Percentiles rank a stretch among this genome's conserved stretches.
phyloP scores from a whole-genome alignment of 2,797 vertebrate genomes.

The Okamejei kenojei region DNA sequence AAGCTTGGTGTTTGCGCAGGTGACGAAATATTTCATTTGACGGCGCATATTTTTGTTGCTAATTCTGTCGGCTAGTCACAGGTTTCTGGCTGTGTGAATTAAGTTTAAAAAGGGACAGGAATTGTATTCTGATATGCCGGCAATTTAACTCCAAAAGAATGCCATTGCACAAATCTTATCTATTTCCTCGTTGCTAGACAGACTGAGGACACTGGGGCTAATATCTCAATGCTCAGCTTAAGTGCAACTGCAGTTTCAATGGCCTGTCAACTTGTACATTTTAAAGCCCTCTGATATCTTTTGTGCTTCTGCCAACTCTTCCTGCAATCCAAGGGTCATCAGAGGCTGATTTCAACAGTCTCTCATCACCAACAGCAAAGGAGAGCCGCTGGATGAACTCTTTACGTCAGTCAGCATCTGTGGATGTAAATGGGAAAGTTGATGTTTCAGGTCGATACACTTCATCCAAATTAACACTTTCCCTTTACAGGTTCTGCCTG shows the following conservation, averaged over 20 bases:
- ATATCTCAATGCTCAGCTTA: no score
- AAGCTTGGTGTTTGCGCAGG: conserved; percentile 23
- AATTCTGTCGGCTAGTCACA: background rate
- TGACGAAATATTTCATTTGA: conserved; percentile 31
- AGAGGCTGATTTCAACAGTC: background rate
- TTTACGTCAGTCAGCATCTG: no score
- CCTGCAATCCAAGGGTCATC: background rate
- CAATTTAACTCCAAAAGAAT: background rate
- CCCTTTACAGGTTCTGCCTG: no score
- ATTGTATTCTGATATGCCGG: background rate
- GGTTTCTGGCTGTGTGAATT: background rate
- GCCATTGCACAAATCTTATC: background rate
- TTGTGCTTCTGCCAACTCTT: background rate
- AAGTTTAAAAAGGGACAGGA: background rate
- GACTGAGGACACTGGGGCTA: background rate
- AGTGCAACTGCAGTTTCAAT: background rate
- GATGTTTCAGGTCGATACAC: no score
- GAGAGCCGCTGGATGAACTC: no score
- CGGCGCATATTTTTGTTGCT: background rate
- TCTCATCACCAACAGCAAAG: no score
- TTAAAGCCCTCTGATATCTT: background rate
- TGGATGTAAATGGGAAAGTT: no score
- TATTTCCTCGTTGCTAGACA: no score
- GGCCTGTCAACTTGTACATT: background rate
- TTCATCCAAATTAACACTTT: no score